Percentiles rank a stretch among this genome's conserved stretches.
Conservation (phyloP, 2,113 vertebrate species). For the Turdus rufiventris region DNA sequence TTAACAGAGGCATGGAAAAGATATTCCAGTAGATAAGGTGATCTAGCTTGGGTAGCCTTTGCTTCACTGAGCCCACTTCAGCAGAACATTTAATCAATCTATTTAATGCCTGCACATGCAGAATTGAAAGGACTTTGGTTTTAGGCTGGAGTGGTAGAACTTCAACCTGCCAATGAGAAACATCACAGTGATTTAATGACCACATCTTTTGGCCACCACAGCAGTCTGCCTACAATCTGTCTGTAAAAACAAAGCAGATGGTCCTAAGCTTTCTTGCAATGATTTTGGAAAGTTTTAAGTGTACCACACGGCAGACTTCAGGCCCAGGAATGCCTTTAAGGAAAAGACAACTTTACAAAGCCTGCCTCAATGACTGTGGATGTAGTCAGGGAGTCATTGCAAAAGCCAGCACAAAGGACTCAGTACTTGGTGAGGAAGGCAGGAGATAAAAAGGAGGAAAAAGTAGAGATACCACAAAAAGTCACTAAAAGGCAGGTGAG, state of each 20-base stretch:
- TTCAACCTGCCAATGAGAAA: slow-evolving; percentile 39
- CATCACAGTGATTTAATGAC: slow-evolving; percentile 38
- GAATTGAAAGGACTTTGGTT: slow-evolving; percentile 51
- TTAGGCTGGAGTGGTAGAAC: slow-evolving; percentile 45
- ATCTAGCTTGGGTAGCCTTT: not conserved
- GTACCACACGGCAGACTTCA: not conserved
- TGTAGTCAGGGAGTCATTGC: rapidly evolving
- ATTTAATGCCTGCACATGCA: slow-evolving; percentile 48
- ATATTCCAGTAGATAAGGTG: not conserved
- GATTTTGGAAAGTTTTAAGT: not conserved
- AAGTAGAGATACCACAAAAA: not conserved
- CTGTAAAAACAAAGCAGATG: slow-evolving; percentile 20
- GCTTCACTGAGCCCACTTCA: slow-evolving; percentile 13
- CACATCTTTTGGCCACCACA: not conserved
- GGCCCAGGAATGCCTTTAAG: not conserved
- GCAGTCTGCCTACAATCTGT: not conserved
- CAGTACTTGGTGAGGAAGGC: not conserved
- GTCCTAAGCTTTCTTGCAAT: not conserved
- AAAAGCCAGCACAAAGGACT: not conserved
- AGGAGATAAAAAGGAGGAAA: not conserved
- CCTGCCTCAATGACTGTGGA: not conserved
- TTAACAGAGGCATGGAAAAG: not conserved
- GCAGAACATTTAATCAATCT: slow-evolving; percentile 47
- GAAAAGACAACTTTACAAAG: not conserved
- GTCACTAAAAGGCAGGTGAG: not conserved